A percentile compares a stretch with the other conserved stretches of the same genome.
phyloP scores from a whole-genome alignment of 2,888 invertebrate genomes.

The Drosophila tripunctata region DNA sequence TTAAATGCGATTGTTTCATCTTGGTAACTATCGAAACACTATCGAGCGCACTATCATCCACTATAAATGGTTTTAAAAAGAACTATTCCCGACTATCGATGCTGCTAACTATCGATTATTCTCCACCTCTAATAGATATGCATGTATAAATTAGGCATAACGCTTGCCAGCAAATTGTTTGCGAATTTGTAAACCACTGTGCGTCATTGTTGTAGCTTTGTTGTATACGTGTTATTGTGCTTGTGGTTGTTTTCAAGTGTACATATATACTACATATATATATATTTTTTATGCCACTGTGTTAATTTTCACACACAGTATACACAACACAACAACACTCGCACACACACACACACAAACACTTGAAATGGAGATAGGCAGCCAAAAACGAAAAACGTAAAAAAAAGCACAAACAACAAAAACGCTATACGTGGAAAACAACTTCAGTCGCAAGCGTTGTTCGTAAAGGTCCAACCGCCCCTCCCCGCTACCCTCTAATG shows the following conservation, averaged over 20 bases:
- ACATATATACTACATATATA: constrained; percentile 17
- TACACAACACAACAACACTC: constrained; percentile 19
- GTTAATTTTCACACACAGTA: constrained; percentile 73
- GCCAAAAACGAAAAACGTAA: no score
- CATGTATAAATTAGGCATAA: no score
- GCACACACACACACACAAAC: constrained; percentile 48
- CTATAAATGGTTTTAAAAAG: no score
- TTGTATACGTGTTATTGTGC: constrained; percentile 18
- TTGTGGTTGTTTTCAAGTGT: constrained; percentile 32
- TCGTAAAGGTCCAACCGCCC: constrained; percentile 17
- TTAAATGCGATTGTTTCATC: no score
- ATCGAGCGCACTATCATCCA: no score
- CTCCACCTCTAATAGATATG: no score
- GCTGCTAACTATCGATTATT: no score
- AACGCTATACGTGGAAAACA: constrained; percentile 17
- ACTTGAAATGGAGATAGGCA: constrained; percentile 42
- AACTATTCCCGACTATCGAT: no score
- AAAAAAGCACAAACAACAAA: constrained; percentile 14
- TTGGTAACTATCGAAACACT: no score
- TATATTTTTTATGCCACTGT: constrained; percentile 62
- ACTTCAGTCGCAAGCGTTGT: constrained; percentile 23
- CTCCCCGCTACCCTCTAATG: not conserved
- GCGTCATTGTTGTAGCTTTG: constrained; percentile 24
- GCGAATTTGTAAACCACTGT: constrained; percentile 38
- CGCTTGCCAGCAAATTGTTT: no score